Evolutionary conservation across 2,888 invertebrate genomes (phyloP).

Genomic region (Orthosia gothica): DNA sequence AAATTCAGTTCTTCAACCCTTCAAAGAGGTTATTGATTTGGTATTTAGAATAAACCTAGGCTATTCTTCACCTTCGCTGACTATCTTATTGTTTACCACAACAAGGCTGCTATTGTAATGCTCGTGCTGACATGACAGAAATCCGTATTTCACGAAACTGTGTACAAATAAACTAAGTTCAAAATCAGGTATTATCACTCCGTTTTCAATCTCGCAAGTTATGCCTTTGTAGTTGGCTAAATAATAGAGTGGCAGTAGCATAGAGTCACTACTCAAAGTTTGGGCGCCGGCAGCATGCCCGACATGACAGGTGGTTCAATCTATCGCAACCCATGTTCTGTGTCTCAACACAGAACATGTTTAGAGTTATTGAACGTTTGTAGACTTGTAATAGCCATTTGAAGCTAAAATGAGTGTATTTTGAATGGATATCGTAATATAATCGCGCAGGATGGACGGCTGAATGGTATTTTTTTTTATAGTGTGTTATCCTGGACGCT

Average conservation of each 20-base stretch:
- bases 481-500: too few species aligned
- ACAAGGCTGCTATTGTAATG: background rate
- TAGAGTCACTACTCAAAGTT: slow-evolving; percentile 12
- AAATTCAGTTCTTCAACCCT: slow-evolving; percentile 1
- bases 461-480: too few species aligned
- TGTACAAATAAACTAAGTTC: background rate
- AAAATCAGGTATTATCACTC: slow-evolving; percentile 16
- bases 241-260: slow-evolving; percentile 27
- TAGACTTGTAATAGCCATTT: background rate
- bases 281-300: slow-evolving; percentile 15
- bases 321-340: slow-evolving; percentile 20
- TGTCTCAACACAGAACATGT: too few species aligned
- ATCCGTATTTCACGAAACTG: background rate
- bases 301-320: slow-evolving; percentile 50
- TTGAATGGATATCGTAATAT: background rate
- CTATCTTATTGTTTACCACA: background rate
- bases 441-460: too few species aligned
- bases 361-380: slow-evolving; percentile 22
- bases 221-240: slow-evolving; percentile 5
- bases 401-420: background rate
- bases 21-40: background rate
- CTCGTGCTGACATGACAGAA: background rate
- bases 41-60: background rate
- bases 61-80: background rate
- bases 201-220: slow-evolving; percentile 13